These are phyloP conservation scores for Zaprionus lineosus DNA, from an alignment of 2,888 invertebrate species.

Conservation along the genomic window DNA sequence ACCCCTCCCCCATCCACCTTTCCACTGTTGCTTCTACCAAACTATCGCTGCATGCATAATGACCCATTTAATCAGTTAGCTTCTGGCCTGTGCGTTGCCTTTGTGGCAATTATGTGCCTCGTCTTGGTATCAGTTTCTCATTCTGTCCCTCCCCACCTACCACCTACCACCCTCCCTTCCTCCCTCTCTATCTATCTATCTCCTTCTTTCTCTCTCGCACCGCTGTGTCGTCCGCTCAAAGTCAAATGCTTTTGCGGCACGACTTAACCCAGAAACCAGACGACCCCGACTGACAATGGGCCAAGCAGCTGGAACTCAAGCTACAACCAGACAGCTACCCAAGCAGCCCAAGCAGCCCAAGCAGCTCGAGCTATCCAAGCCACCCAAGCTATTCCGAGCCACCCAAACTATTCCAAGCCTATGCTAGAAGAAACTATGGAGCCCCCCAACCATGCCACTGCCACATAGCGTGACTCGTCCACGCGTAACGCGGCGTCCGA, in stretches of 20 bases:
- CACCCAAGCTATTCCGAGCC: no score
- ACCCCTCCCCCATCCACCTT: no score
- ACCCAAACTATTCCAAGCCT: no score
- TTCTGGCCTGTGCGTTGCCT: slow-evolving; percentile 26
- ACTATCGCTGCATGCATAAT: slow-evolving; percentile 40
- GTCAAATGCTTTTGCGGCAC: slow-evolving; percentile 59
- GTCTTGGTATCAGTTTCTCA: slow-evolving; percentile 31
- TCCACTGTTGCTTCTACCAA: no score
- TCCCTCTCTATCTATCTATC: no score
- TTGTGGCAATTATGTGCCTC: slow-evolving; percentile 49
- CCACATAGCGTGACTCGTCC: slow-evolving; percentile 70
- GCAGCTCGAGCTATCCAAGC: no score
- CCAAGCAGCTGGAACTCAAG: neutral
- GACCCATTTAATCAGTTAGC: slow-evolving; percentile 55
- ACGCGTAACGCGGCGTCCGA: slow-evolving; percentile 49
- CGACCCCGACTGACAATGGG: slow-evolving; percentile 37
- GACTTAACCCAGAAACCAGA: slow-evolving; percentile 69
- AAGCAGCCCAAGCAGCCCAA: no score
- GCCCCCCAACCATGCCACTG: slow-evolving; percentile 54
- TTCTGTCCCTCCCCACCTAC: no score
- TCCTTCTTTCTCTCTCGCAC: slow-evolving; percentile 5
- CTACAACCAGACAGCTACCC: no score
- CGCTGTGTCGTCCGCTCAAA: slow-evolving; percentile 50
- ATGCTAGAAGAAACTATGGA: no score
- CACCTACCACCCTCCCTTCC: no score